phyloP scores from a whole-genome alignment of 2,888 invertebrate genomes.

The Mallateleia sp. region DNA sequence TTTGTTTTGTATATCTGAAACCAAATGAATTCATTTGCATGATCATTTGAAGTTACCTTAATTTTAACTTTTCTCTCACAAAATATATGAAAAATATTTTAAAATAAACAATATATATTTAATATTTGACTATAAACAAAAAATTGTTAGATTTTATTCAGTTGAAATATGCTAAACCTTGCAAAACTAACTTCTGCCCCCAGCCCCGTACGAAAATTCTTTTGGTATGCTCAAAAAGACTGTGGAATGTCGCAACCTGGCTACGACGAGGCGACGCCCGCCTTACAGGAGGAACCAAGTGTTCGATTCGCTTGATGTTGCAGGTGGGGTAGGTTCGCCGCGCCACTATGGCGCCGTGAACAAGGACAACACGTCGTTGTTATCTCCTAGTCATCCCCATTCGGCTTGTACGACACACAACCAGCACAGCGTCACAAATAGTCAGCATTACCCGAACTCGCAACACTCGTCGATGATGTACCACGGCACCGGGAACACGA shows the following conservation, averaged over 20 bases:
- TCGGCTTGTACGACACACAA: constrained; percentile 89
- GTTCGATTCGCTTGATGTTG: constrained; percentile 88
- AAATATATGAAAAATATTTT: too few species aligned
- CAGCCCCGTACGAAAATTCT: too few species aligned
- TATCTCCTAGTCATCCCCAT: constrained; percentile 91
- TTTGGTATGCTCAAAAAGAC: constrained; percentile 5
- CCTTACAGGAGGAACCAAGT: constrained; percentile 45
- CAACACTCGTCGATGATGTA: constrained; percentile 89
- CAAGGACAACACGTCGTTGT: constrained; percentile 88
- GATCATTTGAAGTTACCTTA: too few species aligned
- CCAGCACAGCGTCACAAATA: constrained; percentile 90
- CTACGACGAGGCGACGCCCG: background rate
- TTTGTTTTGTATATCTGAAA: too few species aligned
- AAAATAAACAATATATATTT: too few species aligned
- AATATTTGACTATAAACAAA: too few species aligned
- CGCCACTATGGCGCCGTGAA: constrained; percentile 90
- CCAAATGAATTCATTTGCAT: too few species aligned
- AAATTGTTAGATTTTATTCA: too few species aligned
- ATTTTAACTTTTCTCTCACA: too few species aligned
- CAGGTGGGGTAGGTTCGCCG: constrained; percentile 91
- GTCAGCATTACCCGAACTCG: constrained; percentile 87
- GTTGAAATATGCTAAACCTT: too few species aligned
- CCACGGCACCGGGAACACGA: constrained; percentile 89
- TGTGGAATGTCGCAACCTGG: background rate
- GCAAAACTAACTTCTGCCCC: too few species aligned